phyloP scores from a whole-genome alignment of 2,888 invertebrate species.

The Eugnorisma glareosa region DNA sequence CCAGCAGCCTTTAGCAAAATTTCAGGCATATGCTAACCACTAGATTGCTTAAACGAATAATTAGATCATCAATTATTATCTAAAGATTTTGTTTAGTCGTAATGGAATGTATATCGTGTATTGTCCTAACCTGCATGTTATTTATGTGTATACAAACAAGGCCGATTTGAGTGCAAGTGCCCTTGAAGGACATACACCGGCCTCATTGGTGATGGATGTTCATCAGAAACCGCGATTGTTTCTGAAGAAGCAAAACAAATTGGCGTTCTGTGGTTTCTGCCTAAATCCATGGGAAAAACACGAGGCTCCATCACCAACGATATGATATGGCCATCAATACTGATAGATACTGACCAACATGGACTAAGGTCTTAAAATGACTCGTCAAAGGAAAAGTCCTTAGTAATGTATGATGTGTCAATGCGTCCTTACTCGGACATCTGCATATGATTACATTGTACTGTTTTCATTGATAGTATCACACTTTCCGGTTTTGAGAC shows the following conservation, averaged over 20 bases:
- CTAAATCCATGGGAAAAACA: background rate
- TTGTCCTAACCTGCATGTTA: constrained; percentile 3
- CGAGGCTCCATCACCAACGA: background rate
- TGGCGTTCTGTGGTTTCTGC: background rate
- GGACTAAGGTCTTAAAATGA: constrained; percentile 37
- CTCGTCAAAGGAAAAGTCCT: constrained; percentile 58
- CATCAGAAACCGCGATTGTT: background rate
- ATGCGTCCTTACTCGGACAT: constrained; percentile 24
- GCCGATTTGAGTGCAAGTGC: background rate
- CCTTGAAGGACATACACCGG: background rate
- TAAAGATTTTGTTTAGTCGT: background rate
- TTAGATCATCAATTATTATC: constrained; percentile 15
- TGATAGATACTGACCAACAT: background rate
- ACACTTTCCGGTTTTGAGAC: constrained; percentile 36
- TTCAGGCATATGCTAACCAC: background rate
- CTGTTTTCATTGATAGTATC: constrained; percentile 22
- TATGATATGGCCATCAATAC: background rate
- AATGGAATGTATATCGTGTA: constrained; percentile 24
- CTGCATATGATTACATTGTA: constrained; percentile 33
- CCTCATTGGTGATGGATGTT: background rate
- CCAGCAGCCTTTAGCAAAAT: background rate
- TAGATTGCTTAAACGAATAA: background rate
- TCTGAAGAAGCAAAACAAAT: background rate
- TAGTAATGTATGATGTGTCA: constrained; percentile 24
- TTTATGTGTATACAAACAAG: background rate